Evolutionary conservation across 2,888 invertebrate species (phyloP).

Genomic region (Macaria notata): DNA sequence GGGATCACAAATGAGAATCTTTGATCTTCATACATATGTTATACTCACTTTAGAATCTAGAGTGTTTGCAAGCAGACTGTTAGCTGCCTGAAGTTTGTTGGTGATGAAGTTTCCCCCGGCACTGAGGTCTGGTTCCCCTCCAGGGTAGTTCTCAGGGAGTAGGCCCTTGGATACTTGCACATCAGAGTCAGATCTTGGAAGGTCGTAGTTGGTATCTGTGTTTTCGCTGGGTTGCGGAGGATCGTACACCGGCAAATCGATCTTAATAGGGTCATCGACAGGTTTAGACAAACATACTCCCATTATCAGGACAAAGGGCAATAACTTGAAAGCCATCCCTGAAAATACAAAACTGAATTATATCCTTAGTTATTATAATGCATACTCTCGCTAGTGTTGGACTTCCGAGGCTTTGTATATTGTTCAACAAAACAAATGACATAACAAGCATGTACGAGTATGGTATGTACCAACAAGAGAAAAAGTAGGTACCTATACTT

Average conservation of each 20-base stretch:
- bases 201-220: slow-evolving; percentile 36
- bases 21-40: too few relatives aligned
- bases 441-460: too few relatives aligned
- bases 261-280: slow-evolving; percentile 59
- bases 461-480: too few relatives aligned
- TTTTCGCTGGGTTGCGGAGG: slow-evolving; percentile 42
- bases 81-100: slow-evolving; percentile 48
- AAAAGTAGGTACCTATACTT: too few relatives aligned
- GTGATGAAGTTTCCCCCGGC: slow-evolving; percentile 44
- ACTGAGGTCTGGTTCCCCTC: slow-evolving; percentile 42
- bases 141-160: slow-evolving; percentile 54
- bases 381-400: too few relatives aligned
- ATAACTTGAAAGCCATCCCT: slow-evolving; percentile 47
- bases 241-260: slow-evolving; percentile 71
- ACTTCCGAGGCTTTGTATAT: too few relatives aligned
- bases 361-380: too few relatives aligned
- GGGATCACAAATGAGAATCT: too few relatives aligned
- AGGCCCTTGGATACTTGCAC: slow-evolving; percentile 40
- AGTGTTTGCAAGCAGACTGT: slow-evolving; percentile 40
- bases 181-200: slow-evolving; percentile 43
- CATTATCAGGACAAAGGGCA: slow-evolving; percentile 38
- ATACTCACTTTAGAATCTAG: slow-evolving; percentile 40
- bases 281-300: slow-evolving; percentile 53
- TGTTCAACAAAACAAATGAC: too few relatives aligned
- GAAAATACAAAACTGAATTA: slow-evolving; percentile 29